Base-by-base conservation (phyloP, 2,888 invertebrate species). In the Ceriagrion tenellum region DNA sequence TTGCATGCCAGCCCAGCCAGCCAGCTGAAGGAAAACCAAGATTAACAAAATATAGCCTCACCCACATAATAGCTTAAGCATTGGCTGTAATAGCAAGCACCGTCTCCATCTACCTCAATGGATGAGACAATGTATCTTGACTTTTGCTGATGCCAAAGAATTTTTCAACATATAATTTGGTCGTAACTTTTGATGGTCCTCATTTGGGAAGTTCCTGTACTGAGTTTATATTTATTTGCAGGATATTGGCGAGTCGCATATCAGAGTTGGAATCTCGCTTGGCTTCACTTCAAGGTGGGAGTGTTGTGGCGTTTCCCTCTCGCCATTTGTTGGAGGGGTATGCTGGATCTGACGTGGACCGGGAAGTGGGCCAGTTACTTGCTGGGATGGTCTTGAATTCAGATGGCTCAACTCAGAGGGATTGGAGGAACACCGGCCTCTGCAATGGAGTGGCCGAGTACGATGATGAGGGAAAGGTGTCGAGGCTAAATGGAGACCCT, bases 261-360 rank as follows among this genome's bases (percentile, higher is more conserved):
- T 97, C 98, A n/a, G 98, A 99, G 97, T 97, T 99, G 91, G 99
- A 99, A 96, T 98, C 98, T 96, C 98, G 98, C 93, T 97, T 98
- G 96, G 98, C 98, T 96, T 97, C 97, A 95, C 97, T 98, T 96
- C 97, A 97, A 95, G 98, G 97, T 95, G 97, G 97, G 0, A 97
- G 97, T 95, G 97, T 97, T 88, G 97, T 97, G 91, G 97, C 97
- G 96, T 98, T 98, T 95, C 98, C 98, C 59, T 98, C 98, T 0
- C 97, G 98, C 96, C 97, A 98, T 96, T 97, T 98, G n/a, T 97
- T 98, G 20, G 98, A 98, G 96, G 97, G 98, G 26, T 98, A 98
- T 96, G 97, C 97, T 89, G 97, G 97, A 59, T 97, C 97, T 20
- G 97, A 97, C 96, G 97, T 97, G 40, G 97, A 97, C 96, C 63